A percentile compares a stretch with the other conserved stretches of the same genome.
Evolutionary conservation across 2,797 vertebrate species (phyloP).

Genomic region (Etheostoma perlongum): DNA sequence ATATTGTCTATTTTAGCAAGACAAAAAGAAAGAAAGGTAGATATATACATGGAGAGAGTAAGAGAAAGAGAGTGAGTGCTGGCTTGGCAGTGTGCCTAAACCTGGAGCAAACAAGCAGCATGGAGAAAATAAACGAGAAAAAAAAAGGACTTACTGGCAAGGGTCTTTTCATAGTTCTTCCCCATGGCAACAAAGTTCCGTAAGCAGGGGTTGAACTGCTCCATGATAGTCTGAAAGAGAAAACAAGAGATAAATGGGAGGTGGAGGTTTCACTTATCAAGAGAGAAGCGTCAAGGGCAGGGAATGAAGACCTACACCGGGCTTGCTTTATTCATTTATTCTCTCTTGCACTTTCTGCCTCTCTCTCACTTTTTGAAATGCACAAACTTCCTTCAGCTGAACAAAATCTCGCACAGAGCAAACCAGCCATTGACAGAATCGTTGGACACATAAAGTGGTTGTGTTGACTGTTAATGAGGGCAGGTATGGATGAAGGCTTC

Average conservation of each 20-base stretch:
- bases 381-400: slow-evolving; percentile 28
- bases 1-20: slow-evolving; percentile 51
- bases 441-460: slow-evolving; percentile 3
- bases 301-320: slow-evolving; percentile 20
- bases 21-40: slow-evolving; percentile 43
- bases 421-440: slow-evolving; percentile 28
- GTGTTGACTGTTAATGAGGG: slow-evolving; percentile 46
- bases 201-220: slow-evolving; percentile 99
- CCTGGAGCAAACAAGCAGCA: slow-evolving; percentile 46
- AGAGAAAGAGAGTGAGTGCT: slow-evolving; percentile 26
- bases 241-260: slow-evolving; percentile 54
- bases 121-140: slow-evolving; percentile 55
- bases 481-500: slow-evolving; percentile 26
- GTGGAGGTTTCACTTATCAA: slow-evolving; percentile 55
- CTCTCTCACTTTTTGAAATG: slow-evolving; percentile 13
- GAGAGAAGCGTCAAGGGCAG: slow-evolving; percentile 57
- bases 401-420: slow-evolving; percentile 19
- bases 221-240: slow-evolving; percentile 94
- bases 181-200: slow-evolving; percentile 99
- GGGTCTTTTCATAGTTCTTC: slow-evolving; percentile 98
- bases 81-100: slow-evolving; percentile 71
- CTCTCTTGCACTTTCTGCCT: slow-evolving; percentile 8
- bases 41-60: slow-evolving; percentile 23
- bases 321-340: slow-evolving; percentile 29
- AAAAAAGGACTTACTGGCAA: slow-evolving; percentile 91